Base-by-base conservation (phyloP, 2,797 vertebrate genomes). In the Sebastes dallii region DNA sequence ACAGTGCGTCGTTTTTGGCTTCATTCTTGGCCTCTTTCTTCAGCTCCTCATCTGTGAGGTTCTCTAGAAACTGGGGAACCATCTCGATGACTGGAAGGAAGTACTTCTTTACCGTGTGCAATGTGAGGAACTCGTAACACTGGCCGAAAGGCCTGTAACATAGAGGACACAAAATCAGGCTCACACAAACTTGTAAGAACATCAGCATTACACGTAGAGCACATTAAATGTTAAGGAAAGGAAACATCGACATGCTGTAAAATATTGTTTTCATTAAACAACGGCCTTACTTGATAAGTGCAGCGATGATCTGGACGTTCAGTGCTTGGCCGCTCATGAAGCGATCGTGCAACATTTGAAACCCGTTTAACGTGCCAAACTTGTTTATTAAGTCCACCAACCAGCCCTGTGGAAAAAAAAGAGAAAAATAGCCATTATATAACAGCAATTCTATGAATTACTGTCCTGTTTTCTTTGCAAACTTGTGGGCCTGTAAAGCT, bases 21-120 rank as follows among this genome's bases (percentile, higher is more conserved):
- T 99, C 99, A 93, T 99, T 99, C 95, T 99, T 99, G 89, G 99
- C 99, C 97, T 99, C 99, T 95, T 99, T 99, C 96, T 99, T 99
- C 89, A 99, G 95, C 94, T 99, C 99, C 94, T 99, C 99, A 84
- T 99, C 99, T 34, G 98, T 99, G 94, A 99, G 97, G 92, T 99
- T 99, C 97, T 99, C 99, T 95, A 99, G 96, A 96, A 99, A 99
- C 92, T 99, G 98, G 75, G 99, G 99, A 95, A 99, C 98, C 98
- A 99, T 99, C 96, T 99, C 98, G 94, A 99, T 99, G 95, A 99
- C 96, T 85, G 99, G 98, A 95, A 99, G 97, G 96, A 99, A 99
- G 93, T 98, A 99, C 93, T 99, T 99, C 96, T 99, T 99, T 95
- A 99, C 98, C 69, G 99, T 99, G 95, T 99, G 97, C 94, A 99